Evolutionary conservation across 2,113 vertebrate genomes (phyloP).

Genomic region (Nibea albiflora): DNA sequence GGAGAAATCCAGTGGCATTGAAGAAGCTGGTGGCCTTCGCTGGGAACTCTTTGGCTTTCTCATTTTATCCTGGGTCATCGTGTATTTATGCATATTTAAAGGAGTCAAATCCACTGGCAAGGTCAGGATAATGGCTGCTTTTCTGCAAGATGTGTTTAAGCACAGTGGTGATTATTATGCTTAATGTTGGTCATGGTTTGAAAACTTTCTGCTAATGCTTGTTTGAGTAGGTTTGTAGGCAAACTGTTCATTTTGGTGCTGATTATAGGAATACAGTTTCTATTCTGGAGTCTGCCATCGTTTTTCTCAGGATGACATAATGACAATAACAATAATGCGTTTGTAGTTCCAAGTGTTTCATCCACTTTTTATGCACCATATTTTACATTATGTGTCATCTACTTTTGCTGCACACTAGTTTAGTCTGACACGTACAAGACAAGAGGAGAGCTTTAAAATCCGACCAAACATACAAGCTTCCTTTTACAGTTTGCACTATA

Average conservation of each 20-base stretch:
- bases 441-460: neutral
- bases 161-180: neutral
- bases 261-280: neutral
- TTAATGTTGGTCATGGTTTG: neutral
- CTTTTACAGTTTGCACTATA: neutral
- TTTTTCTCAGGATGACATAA: neutral
- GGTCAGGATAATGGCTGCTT: conserved; percentile 64
- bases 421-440: neutral
- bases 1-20: conserved; percentile 79
- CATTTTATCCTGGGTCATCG: conserved; percentile 76
- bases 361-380: neutral
- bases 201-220: neutral
- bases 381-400: neutral
- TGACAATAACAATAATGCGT: neutral
- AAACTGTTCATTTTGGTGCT: neutral
- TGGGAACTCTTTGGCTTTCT: conserved; percentile 85
- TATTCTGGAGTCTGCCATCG: neutral
- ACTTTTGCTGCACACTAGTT: neutral
- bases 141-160: neutral
- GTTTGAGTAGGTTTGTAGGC: neutral
- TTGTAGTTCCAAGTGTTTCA: no score
- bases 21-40: conserved; percentile 74
- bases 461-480: neutral
- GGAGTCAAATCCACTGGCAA: conserved; percentile 85
- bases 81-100: conserved; percentile 87